These are phyloP conservation scores for Babyrousa celebensis DNA, from an alignment of 2,797 vertebrate species.

Conservation along the genomic window DNA sequence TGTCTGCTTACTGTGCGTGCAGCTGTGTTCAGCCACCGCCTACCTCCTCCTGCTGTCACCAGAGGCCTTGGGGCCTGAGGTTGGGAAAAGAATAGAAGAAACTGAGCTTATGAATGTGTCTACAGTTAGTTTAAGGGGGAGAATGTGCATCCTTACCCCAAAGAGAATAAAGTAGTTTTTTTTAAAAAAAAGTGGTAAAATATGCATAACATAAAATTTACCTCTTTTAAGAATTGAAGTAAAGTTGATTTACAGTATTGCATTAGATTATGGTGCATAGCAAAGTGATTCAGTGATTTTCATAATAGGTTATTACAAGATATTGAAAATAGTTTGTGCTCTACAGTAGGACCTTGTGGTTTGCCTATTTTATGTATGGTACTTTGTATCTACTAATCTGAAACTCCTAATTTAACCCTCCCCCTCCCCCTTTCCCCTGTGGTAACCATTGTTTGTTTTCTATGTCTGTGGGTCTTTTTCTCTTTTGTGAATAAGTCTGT, in stretches of 20 bases:
- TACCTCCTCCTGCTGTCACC: neutral
- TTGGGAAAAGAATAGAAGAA: slow-evolving; percentile 2
- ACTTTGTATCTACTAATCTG: neutral
- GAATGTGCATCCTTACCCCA: neutral
- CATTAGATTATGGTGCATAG: too few relatives aligned
- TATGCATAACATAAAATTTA: neutral
- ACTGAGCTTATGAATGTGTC: neutral
- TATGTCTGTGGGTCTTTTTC: neutral
- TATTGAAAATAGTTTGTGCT: neutral
- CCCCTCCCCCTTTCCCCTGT: neutral
- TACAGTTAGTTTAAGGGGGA: neutral
- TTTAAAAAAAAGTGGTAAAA: neutral
- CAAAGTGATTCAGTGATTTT: neutral
- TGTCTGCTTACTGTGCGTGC: neutral
- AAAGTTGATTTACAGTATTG: too few relatives aligned
- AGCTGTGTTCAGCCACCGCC: neutral
- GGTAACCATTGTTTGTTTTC: neutral
- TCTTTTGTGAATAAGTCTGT: neutral
- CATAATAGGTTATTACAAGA: neutral
- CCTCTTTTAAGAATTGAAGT: too few relatives aligned
- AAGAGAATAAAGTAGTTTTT: neutral
- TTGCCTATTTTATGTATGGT: neutral
- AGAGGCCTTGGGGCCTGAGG: neutral
- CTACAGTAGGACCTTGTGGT: neutral
- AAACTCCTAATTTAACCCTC: neutral